phyloP scores from a whole-genome alignment of 2,888 invertebrate species.

The Nemurella pictetii region DNA sequence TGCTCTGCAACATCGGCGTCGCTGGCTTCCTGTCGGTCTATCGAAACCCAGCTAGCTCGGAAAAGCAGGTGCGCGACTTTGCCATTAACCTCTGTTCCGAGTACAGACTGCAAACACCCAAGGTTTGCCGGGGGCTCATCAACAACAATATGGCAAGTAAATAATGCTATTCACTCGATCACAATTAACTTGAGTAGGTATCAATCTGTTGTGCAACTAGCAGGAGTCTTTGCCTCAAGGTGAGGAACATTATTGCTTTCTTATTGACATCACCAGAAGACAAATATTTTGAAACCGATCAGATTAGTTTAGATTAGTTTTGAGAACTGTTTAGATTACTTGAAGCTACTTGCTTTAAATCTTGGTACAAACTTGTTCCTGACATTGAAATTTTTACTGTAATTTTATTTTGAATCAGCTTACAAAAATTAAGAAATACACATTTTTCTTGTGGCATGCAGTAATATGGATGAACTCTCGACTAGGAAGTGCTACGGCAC shows the following conservation, averaged over 20 bases:
- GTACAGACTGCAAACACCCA: conserved; percentile 60
- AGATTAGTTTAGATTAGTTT: too few species aligned
- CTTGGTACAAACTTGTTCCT: too few species aligned
- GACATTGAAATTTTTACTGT: too few species aligned
- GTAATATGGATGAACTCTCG: background rate
- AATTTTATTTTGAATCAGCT: background rate
- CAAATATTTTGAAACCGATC: too few species aligned
- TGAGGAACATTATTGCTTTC: background rate
- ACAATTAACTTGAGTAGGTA: background rate
- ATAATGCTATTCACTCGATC: background rate
- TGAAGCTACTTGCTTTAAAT: too few species aligned
- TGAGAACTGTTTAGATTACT: too few species aligned
- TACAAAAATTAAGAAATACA: background rate
- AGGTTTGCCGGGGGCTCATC: conserved; percentile 65
- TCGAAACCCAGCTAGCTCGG: background rate
- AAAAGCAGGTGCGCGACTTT: conserved; percentile 37
- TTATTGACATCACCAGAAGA: too few species aligned
- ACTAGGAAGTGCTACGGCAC: background rate
- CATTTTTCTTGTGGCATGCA: background rate
- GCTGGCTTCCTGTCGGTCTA: background rate
- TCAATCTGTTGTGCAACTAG: background rate
- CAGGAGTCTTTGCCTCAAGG: background rate
- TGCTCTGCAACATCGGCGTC: background rate
- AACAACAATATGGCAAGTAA: conserved; percentile 61
- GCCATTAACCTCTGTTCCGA: conserved; percentile 58